Evolutionary conservation across 2,888 invertebrate species (phyloP), one percentile per base, ranked within the genome.

Genomic region (Volucella zonaria): DNA sequence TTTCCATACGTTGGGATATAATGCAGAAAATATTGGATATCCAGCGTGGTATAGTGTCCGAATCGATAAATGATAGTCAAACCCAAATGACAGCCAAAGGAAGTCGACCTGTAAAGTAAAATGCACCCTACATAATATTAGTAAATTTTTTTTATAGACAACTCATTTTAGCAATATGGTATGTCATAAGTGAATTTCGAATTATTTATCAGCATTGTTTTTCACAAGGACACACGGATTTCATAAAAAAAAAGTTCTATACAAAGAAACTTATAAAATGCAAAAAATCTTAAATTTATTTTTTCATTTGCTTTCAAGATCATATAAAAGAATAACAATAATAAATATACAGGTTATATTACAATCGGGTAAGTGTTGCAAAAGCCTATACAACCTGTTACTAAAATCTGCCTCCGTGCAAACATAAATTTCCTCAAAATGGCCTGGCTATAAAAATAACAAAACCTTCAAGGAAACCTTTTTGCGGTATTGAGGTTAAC

Each of bases 391-490:
- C 67, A 68, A 58, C 12, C n/a, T 74, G 42, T 74, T 47, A 58
- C 68, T 58, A 70, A 82, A 82, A 82, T 79, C 68, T 68, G 47
- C 58, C 74, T 79, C 59, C 31, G 70, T 67, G 45, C 31, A 38
- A 45, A 56, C 12, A 78, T 38, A 67, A 71, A 73, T 61, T 61
- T 43, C 61, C 54, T 77, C 51, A 70, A 45, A 77, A 67, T 61
- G 82, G 77, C 66, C 71, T 38, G 58, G 79, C 79, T 64, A 52
- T 74, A 83, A 83, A 74, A 79, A 83, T 66, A 80, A 80, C 79
- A 79, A 75, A 83, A 75, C 74, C 83, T 80, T 83, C 75, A 83
- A 75, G 83, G 75, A 74, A 70, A 64, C 75, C 79, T 82, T 79
- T 78, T 68, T 75, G 83, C 31, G 75, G 80, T 75, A 75, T 71